Evolutionary conservation across 2,888 invertebrate genomes (phyloP).

Genomic region (Polietes domitor): DNA sequence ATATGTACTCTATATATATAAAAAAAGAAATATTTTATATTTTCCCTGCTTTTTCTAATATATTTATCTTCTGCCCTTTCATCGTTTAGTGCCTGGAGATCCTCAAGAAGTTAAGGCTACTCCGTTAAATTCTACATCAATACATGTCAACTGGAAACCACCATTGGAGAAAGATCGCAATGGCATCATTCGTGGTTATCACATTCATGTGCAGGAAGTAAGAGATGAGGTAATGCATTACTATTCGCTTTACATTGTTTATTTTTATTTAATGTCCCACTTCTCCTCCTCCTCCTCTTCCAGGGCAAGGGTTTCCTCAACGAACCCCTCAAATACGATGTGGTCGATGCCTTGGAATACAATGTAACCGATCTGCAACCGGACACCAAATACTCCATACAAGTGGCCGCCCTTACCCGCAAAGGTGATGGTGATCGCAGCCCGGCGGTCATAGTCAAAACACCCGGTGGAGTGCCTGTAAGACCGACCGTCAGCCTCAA

Average conservation of each 20-base stretch:
- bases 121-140: slow-evolving; percentile 96
- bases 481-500: slow-evolving; percentile 91
- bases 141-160: slow-evolving; percentile 96
- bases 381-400: slow-evolving; percentile 95
- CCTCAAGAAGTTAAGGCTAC: slow-evolving; percentile 95
- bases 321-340: slow-evolving; percentile 93
- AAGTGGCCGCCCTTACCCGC: slow-evolving; percentile 97
- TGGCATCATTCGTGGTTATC: slow-evolving; percentile 97
- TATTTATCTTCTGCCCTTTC: slow-evolving; percentile 39
- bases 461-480: slow-evolving; percentile 96
- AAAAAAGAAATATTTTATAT: background rate
- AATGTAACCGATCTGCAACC: slow-evolving; percentile 96
- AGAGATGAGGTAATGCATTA: slow-evolving; percentile 87
- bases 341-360: slow-evolving; percentile 90
- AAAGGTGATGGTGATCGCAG: slow-evolving; percentile 98
- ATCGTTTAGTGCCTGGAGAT: slow-evolving; percentile 94
- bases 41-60: slow-evolving; percentile 44
- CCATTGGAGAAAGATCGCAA: slow-evolving; percentile 95
- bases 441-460: slow-evolving; percentile 91
- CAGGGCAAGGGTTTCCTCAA: slow-evolving; percentile 87
- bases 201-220: slow-evolving; percentile 96
- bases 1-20: too few relatives aligned
- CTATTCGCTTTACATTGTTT: background rate
- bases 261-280: background rate
- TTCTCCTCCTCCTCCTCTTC: background rate